Evolutionary conservation across 2,888 invertebrate species (phyloP).

Genomic region (Pemphredon lugubris): DNA sequence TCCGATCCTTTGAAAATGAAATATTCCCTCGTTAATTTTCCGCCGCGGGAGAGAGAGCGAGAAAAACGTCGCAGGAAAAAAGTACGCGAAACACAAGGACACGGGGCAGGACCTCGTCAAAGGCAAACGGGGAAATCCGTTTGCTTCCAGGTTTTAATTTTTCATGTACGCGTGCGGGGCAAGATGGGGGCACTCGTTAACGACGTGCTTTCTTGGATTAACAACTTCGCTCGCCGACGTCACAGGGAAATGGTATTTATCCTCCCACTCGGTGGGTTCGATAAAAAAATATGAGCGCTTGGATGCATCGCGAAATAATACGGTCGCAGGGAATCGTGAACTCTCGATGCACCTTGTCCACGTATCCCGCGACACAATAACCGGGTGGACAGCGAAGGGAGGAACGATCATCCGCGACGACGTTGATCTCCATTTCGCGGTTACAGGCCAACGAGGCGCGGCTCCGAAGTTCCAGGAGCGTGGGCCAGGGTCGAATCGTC

Average conservation of each 20-base stretch:
- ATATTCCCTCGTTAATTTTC: slow-evolving; percentile 67
- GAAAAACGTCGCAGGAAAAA: slow-evolving; percentile 61
- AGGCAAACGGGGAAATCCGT: slow-evolving; percentile 57
- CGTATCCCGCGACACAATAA: slow-evolving; percentile 35
- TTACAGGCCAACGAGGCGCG: slow-evolving; percentile 41
- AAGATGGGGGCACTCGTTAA: slow-evolving; percentile 52
- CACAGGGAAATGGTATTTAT: background rate
- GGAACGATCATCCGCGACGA: slow-evolving; percentile 43
- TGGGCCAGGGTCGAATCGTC: slow-evolving; percentile 26
- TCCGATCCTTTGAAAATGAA: slow-evolving; percentile 63
- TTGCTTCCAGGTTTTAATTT: slow-evolving; percentile 61
- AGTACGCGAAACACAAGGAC: slow-evolving; percentile 57
- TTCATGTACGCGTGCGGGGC: slow-evolving; percentile 53
- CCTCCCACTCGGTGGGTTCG: background rate
- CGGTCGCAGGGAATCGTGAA: slow-evolving; percentile 37
- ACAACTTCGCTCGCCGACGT: slow-evolving; percentile 3
- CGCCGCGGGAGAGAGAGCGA: slow-evolving; percentile 48
- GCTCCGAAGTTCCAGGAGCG: slow-evolving; percentile 37
- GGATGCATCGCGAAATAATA: background rate
- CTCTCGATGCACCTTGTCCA: slow-evolving; percentile 28
- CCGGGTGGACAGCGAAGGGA: slow-evolving; percentile 21
- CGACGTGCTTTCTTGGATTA: slow-evolving; percentile 37
- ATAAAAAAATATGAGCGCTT: background rate
- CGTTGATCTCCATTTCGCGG: slow-evolving; percentile 60
- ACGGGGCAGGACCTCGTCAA: slow-evolving; percentile 48